These are phyloP conservation scores for Chrysodeixis includens DNA, from an alignment of 2,888 invertebrate species.

Conservation along the genomic window DNA sequence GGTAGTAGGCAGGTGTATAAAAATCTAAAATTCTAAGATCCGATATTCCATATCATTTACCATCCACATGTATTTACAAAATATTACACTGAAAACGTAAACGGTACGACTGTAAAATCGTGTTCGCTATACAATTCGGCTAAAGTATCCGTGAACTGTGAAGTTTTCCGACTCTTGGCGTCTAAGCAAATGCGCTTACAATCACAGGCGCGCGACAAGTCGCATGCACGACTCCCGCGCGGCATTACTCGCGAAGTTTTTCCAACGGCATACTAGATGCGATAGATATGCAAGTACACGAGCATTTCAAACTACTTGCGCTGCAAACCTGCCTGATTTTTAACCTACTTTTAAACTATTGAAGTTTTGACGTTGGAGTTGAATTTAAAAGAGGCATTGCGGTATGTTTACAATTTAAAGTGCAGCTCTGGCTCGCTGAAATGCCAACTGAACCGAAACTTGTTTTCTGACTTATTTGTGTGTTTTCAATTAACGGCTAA, in stretches of 20 bases:
- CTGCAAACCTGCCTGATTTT: slow-evolving; percentile 44
- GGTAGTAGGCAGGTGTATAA: too few species aligned
- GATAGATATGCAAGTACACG: slow-evolving; percentile 39
- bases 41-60: too few species aligned
- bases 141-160: slow-evolving; percentile 38
- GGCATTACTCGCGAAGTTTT: slow-evolving; percentile 46
- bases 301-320: slow-evolving; percentile 36
- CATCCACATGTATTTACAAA: too few species aligned
- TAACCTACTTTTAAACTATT: slow-evolving; percentile 50
- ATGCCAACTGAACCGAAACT: slow-evolving; percentile 18
- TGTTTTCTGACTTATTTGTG: slow-evolving; percentile 12
- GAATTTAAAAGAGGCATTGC: slow-evolving; percentile 46
- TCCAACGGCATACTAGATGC: slow-evolving; percentile 47
- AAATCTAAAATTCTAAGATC: too few species aligned
- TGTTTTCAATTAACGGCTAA: slow-evolving; percentile 9
- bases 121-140: slow-evolving; percentile 35
- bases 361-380: slow-evolving; percentile 48
- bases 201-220: slow-evolving; percentile 44
- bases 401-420: slow-evolving; percentile 38
- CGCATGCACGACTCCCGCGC: slow-evolving; percentile 19
- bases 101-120: slow-evolving; percentile 24
- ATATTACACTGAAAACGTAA: slow-evolving; percentile 18
- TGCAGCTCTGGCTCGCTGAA: slow-evolving; percentile 23
- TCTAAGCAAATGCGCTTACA: slow-evolving; percentile 49
- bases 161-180: slow-evolving; percentile 44